phyloP scores from a whole-genome alignment of 1,140 invertebrate genomes.

The Aphelenchoides fujianensis region DNA sequence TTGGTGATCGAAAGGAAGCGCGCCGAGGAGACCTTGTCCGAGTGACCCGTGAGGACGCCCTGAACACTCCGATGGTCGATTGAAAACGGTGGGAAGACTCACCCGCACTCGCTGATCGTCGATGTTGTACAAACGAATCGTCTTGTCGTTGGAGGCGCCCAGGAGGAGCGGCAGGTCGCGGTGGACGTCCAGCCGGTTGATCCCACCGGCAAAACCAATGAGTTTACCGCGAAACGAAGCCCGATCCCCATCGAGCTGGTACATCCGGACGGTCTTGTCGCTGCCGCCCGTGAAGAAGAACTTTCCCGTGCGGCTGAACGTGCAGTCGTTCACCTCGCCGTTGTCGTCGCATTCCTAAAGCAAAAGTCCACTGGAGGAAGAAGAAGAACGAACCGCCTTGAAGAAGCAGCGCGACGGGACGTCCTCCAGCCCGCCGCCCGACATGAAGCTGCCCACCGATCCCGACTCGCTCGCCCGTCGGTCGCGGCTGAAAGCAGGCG shows the following conservation, averaged over 20 bases:
- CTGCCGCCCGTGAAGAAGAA: constrained; percentile 46
- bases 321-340: constrained; percentile 44
- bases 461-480: constrained; percentile 1
- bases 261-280: constrained; percentile 45
- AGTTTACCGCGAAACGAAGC: constrained; percentile 18
- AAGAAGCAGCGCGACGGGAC: constrained; percentile 34
- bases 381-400: constrained; percentile 35
- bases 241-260: constrained; percentile 19
- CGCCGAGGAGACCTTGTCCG: constrained; percentile 43
- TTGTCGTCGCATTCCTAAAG: constrained; percentile 48
- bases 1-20: constrained; percentile 30
- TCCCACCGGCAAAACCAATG: constrained; percentile 37
- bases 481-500: neutral
- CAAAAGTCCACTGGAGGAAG: constrained; percentile 16
- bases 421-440: constrained; percentile 19
- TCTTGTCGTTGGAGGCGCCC: constrained; percentile 41
- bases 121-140: constrained; percentile 35
- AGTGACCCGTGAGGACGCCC: constrained; percentile 43
- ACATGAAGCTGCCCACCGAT: constrained; percentile 30
- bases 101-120: constrained; percentile 42
- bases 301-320: constrained; percentile 41
- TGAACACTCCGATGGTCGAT: constrained; percentile 21
- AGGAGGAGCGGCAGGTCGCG: constrained; percentile 30
- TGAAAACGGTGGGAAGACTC: no score
- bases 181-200: constrained; percentile 45